Evolutionary conservation across 2,888 invertebrate genomes (phyloP), one percentile per base, ranked within the genome.

Genomic region (Andrena minutula): DNA sequence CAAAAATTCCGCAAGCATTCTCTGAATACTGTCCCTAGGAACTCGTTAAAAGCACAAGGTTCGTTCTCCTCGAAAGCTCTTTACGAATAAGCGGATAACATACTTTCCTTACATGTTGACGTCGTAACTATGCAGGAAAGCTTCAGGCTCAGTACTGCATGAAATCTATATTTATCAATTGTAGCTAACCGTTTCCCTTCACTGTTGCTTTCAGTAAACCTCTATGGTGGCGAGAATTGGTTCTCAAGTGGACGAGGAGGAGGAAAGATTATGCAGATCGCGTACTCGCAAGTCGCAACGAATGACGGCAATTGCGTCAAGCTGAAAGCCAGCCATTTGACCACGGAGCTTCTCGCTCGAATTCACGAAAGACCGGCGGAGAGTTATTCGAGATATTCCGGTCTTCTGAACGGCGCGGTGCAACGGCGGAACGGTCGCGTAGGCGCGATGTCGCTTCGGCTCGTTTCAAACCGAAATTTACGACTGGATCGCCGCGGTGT

Each of bases 251-350:
- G 23, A 56, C 10, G 28, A 51, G 49, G 65, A 41, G 30, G 2
- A 63, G 30, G 4, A 68, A 10, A 41, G 53, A 78, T 74, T 78
- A 78, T 74, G 66, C 66, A 41, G 74, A 75, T 78, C 60, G 35
- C 28, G 61, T 68, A 35, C 1, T 47, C 56, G 26, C 12, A 16
- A 58, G 75, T 68, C 66, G 66, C 70, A 56, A 70, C 63, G 28
- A 35, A 35, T 12, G 2, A 7, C 60, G 30, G 51, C 35, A 66
- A 77, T 77, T 77, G 74, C 74, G 51, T 74, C 66, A 66, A 66
- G 35, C 49, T 61, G 66, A 61, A 77, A 77, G 58, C 58, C 32
- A 23, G 49, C n/a, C 64, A 32, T n/a, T 26, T 49, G 4, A 12
- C 28, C 8, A 6, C 23, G 10, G 58, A 16, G 32, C 61, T 60